These are phyloP conservation scores for Digitonthophagus gazella DNA, from an alignment of 2,888 invertebrate genomes.

Conservation along the genomic window DNA sequence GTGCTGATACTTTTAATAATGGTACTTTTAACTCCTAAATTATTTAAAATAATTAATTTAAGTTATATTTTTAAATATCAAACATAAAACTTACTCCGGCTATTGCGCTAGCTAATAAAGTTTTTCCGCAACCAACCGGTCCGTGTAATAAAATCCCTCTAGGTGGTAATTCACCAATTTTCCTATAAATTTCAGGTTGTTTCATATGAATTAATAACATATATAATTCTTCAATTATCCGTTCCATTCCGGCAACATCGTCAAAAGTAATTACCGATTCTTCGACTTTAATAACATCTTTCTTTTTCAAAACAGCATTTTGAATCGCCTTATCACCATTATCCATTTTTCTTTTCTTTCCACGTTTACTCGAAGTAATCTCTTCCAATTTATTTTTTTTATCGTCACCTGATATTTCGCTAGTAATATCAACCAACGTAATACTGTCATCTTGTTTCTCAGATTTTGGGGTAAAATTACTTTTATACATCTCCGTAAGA, in stretches of 20 bases:
- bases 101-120: conserved; percentile 76
- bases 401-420: conserved; percentile 67
- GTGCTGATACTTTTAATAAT: conserved; percentile 83
- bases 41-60: conserved; percentile 11
- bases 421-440: conserved; percentile 78
- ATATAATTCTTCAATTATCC: conserved; percentile 58
- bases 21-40: conserved; percentile 77
- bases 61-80: conserved; percentile 19
- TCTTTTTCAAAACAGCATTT: conserved; percentile 51
- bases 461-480: conserved; percentile 33
- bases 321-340: conserved; percentile 34
- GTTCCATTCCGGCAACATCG: conserved; percentile 80
- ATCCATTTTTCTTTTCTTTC: conserved; percentile 44
- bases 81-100: conserved; percentile 72
- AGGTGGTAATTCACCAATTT: conserved; percentile 83
- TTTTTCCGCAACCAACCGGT: conserved; percentile 94
- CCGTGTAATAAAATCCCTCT: conserved; percentile 92
- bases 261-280: conserved; percentile 60
- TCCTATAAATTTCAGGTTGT: conserved; percentile 84
- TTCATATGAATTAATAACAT: conserved; percentile 73
- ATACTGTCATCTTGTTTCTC: conserved; percentile 65
- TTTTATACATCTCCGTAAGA: conserved; percentile 54
- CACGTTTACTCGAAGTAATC: conserved; percentile 29
- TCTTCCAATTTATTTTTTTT: conserved; percentile 33
- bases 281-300: conserved; percentile 46